Evolutionary conservation across 2,797 vertebrate genomes (phyloP).

Genomic region (Orientallactaga sibirica): DNA sequence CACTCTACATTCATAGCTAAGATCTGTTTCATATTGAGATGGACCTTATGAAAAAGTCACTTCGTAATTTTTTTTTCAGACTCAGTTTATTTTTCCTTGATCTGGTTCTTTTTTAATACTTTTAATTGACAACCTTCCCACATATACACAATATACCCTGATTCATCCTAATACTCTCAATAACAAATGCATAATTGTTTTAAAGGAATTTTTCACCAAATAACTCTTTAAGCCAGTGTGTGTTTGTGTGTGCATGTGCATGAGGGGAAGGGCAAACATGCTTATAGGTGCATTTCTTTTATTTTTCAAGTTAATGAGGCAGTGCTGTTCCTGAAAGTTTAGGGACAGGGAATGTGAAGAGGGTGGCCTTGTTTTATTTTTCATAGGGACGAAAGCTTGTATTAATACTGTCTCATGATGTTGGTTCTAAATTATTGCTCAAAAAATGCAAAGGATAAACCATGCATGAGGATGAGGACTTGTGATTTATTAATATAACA

Average conservation of each 20-base stretch:
- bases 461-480: neutral
- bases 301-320: neutral
- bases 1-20: neutral
- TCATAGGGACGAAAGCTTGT: neutral
- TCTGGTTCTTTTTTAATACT: too few species aligned
- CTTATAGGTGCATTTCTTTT: neutral
- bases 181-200: neutral
- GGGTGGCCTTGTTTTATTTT: neutral
- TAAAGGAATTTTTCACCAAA: slow-evolving; percentile 18
- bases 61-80: neutral
- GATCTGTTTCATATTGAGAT: neutral
- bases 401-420: neutral
- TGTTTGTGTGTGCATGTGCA: neutral
- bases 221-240: neutral
- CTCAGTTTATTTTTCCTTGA: too few species aligned
- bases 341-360: neutral
- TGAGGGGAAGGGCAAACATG: neutral
- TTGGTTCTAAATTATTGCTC: slow-evolving; percentile 17
- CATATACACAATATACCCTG: too few species aligned
- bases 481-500: slow-evolving; percentile 59
- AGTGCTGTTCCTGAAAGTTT: slow-evolving; percentile 6
- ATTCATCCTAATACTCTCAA: neutral
- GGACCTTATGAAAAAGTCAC: neutral
- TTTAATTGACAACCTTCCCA: too few species aligned
- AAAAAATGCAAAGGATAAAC: slow-evolving; percentile 19